Evolutionary conservation across 1,140 invertebrate species (phyloP).

Genomic region (Drosophila parvula): DNA sequence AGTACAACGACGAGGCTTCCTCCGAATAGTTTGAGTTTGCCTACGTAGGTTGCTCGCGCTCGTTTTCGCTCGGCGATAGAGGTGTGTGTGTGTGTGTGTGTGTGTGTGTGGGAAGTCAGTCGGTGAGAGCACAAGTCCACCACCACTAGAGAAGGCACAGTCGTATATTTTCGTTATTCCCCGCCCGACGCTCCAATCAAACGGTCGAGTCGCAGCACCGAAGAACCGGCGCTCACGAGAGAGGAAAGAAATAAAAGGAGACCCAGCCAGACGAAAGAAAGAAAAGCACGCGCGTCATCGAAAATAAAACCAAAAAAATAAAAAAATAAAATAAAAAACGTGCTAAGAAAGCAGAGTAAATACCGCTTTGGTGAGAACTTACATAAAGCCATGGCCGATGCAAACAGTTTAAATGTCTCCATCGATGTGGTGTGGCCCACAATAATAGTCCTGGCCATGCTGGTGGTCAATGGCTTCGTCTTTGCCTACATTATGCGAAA

Average conservation of each 20-base stretch:
- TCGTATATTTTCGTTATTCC: conserved; percentile 67
- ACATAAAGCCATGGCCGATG: conserved; percentile 60
- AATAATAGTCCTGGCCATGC: conserved; percentile 45
- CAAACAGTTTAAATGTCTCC: conserved; percentile 54
- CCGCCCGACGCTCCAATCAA: conserved; percentile 48
- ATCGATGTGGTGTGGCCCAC: conserved; percentile 66
- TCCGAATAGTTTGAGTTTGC: conserved; percentile 25
- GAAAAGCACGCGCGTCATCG: conserved; percentile 70
- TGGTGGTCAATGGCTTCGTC: conserved; percentile 61
- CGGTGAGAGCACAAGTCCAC: conserved; percentile 17
- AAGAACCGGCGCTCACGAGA: background rate
- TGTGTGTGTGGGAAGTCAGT: conserved; percentile 6
- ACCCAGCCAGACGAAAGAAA: conserved; percentile 15
- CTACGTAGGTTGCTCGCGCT: conserved; percentile 29
- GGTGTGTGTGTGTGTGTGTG: conserved; percentile 11
- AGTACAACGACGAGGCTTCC: conserved; percentile 31
- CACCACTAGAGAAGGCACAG: conserved; percentile 34
- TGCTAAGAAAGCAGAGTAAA: conserved; percentile 39
- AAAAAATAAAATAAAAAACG: conserved; percentile 47
- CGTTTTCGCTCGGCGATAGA: conserved; percentile 7
- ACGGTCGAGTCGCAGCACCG: conserved; percentile 31
- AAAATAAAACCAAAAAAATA: background rate
- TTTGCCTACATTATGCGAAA: conserved; percentile 61
- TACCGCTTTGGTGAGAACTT: conserved; percentile 25
- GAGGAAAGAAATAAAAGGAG: conserved; percentile 68